phyloP scores from a whole-genome alignment of 2,113 vertebrate genomes.

The Crocuta crocuta region DNA sequence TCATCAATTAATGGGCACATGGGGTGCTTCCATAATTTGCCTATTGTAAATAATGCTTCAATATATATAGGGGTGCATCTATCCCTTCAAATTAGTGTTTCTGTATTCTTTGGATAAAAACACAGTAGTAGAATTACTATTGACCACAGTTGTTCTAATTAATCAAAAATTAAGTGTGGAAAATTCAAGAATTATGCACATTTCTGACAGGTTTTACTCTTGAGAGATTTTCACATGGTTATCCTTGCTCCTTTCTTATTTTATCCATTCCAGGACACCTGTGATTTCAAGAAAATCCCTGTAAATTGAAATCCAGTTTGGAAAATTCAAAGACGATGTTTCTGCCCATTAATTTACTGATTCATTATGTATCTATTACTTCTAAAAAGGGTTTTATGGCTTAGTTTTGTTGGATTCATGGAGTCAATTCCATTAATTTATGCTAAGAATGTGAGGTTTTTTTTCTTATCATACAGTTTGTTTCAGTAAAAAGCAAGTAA shows the following conservation, averaged over 20 bases:
- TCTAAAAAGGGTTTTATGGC: conserved; percentile 1
- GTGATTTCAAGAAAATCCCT: not conserved
- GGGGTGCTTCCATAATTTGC: not conserved
- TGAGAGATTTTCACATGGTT: not conserved
- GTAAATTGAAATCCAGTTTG: conserved; percentile 3
- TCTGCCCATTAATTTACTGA: not conserved
- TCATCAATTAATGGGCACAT: not conserved
- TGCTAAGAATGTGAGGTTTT: not conserved
- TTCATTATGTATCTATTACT: not conserved
- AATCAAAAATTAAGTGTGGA: not conserved
- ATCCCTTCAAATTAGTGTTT: not conserved
- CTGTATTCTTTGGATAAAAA: not conserved
- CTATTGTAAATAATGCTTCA: not conserved
- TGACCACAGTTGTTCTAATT: not conserved
- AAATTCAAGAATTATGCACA: not conserved
- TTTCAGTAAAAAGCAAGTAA: not conserved
- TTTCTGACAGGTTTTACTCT: not conserved
- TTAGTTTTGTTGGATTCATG: not conserved
- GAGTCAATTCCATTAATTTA: not conserved
- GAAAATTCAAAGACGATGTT: conserved; percentile 8
- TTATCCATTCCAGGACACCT: not conserved
- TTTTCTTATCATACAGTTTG: not conserved
- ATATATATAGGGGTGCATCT: not conserved
- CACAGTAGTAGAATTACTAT: not conserved
- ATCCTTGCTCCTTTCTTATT: not conserved